Percentiles rank a stretch among this genome's conserved stretches.
Evolutionary conservation across 1,140 invertebrate genomes (phyloP).

Genomic region (Musca domestica): DNA sequence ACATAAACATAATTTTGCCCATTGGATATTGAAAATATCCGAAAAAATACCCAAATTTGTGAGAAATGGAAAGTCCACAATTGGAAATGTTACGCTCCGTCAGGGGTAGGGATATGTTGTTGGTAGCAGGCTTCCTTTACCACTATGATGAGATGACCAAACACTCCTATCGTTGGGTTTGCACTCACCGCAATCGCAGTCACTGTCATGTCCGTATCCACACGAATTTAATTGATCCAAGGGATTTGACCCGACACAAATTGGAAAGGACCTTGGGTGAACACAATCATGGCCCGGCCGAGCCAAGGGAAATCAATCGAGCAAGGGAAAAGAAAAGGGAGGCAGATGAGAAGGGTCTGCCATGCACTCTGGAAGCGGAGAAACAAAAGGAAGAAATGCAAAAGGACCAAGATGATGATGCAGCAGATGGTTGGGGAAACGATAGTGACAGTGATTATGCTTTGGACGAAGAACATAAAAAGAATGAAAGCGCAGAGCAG

Average conservation of each 20-base stretch:
- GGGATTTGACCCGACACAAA: slow-evolving; percentile 37
- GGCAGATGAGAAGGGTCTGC: slow-evolving; percentile 38
- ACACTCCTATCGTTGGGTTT: slow-evolving; percentile 48
- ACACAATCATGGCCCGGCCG: slow-evolving; percentile 44
- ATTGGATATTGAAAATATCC: too few species aligned
- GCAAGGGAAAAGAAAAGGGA: slow-evolving; percentile 44
- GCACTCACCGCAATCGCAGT: slow-evolving; percentile 46
- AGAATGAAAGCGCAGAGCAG: background rate
- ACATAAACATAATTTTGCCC: too few species aligned
- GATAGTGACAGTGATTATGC: background rate
- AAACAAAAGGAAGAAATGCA: background rate
- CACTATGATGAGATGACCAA: slow-evolving; percentile 46
- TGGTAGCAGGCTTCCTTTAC: slow-evolving; percentile 45
- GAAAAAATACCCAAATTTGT: background rate
- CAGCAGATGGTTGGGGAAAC: background rate
- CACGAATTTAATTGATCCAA: slow-evolving; percentile 37
- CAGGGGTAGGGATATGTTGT: slow-evolving; percentile 48
- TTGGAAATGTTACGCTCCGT: slow-evolving; percentile 47
- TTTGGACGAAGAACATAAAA: too few species aligned
- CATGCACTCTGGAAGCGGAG: slow-evolving; percentile 27
- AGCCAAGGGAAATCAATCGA: slow-evolving; percentile 43
- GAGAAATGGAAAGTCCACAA: slow-evolving; percentile 28
- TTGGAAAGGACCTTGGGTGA: slow-evolving; percentile 35
- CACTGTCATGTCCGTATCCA: slow-evolving; percentile 44
- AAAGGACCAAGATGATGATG: background rate